Base-by-base conservation (phyloP, 2,888 invertebrate species). In the Drosophila rubida region DNA sequence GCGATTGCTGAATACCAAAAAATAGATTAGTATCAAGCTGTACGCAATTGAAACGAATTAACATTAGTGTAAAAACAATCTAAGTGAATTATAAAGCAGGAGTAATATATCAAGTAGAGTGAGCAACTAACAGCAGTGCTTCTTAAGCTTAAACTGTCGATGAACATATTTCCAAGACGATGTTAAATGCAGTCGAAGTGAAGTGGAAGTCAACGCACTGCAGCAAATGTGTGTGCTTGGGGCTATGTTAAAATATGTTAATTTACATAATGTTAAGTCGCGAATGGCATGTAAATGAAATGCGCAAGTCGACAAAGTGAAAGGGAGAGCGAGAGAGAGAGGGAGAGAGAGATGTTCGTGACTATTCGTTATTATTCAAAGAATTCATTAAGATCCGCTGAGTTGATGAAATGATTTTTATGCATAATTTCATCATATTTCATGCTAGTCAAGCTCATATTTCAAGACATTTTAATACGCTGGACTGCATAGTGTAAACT, bases 391-490 rank as follows among this genome's bases (percentile, higher is more conserved):
- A 44, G 50, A 50, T 44, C 4, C 59, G 19, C 13, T 7, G 42
- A 64, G 50, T 58, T 50, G 59, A 58, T 51, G 50, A 64, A 60
- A 60, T 64, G 48, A 63, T 48, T 53, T 53, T 37, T 32, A 49
- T 65, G 61, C 61, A 65, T 65, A 65, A 65, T 65, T 49, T 61
- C 6, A 8, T 55, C 55, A 59, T 55, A 58, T 59, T 57, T 70
- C 65, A 70, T 65, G 53, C 27, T 37, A 14, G 48, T 22, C 41
- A 45, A 51, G n/a, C 45, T 48, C 53, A 60, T 70, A 69, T 37
- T 35, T 30, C 58, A 41, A 50, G 39, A 57, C 44, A 44, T 44
- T 49, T 54, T 54, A 54, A 54, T 54, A 44, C 44, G 57, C 65
- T 48, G 35, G 13, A 14, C 35, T 32, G 55, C 39, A 44, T 54